Base-by-base conservation (phyloP, 1,140 invertebrate genomes). In the Bombus vancouverensis region DNA sequence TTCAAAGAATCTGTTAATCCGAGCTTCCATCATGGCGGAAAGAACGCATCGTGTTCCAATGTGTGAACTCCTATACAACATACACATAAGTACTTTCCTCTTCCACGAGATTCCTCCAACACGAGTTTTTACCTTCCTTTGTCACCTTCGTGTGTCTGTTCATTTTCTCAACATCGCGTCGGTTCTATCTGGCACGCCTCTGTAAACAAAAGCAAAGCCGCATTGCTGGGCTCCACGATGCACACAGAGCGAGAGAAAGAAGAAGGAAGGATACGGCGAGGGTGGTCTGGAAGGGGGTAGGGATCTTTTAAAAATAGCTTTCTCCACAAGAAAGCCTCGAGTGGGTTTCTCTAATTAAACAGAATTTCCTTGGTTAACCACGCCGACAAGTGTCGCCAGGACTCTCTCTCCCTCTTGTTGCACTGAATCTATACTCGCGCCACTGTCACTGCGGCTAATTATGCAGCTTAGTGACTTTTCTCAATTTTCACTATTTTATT, bases 271-370 rank as follows among this genome's bases (percentile, higher is more conserved):
- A 76, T 62, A 53, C 34, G 37, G 0, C 42, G n/a, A 15, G 47
- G 34, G 44, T 42, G 34, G 32, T 39, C 13, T n/a, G 42, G 3
- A 6, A n/a, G 68, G 12, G 32, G 65, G 25, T 22, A 59, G 81
- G 80, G 72, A 83, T 83, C 85, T 86, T 88, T 88, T 89, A 86
- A 89, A 89, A 89, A 89, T 89, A 89, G 72, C 87, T 88, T 75
- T 85, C 83, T 59, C 78, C 65, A 76, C 75, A 53, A 57, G 83
- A 85, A 80, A 85, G 76, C 76, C 53, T 74, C 72, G 85, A 82
- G 85, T 80, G 78, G 74, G 79, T 65, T 82, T 78, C 72, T 83
- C 68, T 82, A 89, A 89, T 89, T 85, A 89, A 89, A 84, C 77
- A 87, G 82, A 87, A 89, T 89, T 85, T 89, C 83, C 71, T 85